A percentile compares a stretch with the other conserved stretches of the same genome.
These are phyloP conservation scores for Polia nebulosa DNA, from an alignment of 2,888 invertebrate species.

Conservation along the genomic window DNA sequence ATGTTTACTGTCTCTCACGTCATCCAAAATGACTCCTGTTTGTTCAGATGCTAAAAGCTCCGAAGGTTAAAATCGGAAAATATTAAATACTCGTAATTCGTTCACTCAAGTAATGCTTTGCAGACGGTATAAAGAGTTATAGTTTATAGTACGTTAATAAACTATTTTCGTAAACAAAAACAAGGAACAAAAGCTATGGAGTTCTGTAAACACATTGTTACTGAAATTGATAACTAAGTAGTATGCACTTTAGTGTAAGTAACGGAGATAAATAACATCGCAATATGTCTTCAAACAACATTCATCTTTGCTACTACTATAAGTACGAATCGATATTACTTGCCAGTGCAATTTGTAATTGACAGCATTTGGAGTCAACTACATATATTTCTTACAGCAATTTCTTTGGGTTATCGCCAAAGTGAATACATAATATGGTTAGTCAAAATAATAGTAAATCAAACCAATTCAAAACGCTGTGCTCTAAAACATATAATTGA, in stretches of 20 bases:
- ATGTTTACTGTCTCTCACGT: constrained; percentile 68
- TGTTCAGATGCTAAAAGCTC: constrained; percentile 70
- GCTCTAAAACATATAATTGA: too few species aligned
- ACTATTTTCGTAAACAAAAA: constrained; percentile 51
- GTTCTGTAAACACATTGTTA: constrained; percentile 19
- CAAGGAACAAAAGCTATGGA: constrained; percentile 25
- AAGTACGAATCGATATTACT: background rate
- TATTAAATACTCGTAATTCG: constrained; percentile 47
- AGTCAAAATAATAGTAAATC: background rate
- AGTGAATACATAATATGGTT: background rate
- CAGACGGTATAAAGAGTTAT: constrained; percentile 24
- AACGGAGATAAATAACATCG: constrained; percentile 10
- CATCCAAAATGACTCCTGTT: constrained; percentile 69
- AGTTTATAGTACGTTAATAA: constrained; percentile 43
- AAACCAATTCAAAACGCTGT: background rate
- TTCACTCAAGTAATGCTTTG: constrained; percentile 35
- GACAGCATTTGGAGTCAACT: background rate
- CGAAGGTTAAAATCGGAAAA: constrained; percentile 66
- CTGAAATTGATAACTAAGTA: constrained; percentile 20
- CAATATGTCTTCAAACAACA: background rate
- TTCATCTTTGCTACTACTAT: background rate
- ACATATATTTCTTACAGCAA: too few species aligned
- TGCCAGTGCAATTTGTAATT: background rate
- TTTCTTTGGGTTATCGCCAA: too few species aligned
- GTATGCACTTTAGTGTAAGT: constrained; percentile 20